phyloP scores from a whole-genome alignment of 2,797 vertebrate species.

The Ptychobarbus kaznakovi region DNA sequence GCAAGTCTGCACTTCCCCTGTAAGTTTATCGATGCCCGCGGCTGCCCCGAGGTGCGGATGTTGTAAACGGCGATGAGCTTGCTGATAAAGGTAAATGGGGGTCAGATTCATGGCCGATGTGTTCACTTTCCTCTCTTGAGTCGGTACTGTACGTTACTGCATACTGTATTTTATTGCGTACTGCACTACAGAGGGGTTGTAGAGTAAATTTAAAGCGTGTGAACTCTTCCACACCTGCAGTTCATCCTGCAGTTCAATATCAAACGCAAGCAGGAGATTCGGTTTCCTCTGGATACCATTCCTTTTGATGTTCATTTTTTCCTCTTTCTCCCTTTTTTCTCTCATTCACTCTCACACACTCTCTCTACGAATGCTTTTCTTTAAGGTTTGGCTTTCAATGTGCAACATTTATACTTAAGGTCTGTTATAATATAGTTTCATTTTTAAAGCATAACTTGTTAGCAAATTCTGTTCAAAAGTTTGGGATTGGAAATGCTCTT shows the following conservation, averaged over 20 bases:
- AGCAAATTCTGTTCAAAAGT: neutral
- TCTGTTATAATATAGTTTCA: neutral
- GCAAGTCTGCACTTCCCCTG: slow-evolving; percentile 13
- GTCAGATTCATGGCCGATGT: slow-evolving; percentile 40
- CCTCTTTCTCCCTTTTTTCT: neutral
- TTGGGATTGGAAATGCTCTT: neutral
- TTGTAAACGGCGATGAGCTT: slow-evolving; percentile 48
- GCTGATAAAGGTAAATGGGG: slow-evolving; percentile 27
- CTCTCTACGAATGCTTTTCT: neutral
- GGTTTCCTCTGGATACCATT: neutral
- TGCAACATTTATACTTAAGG: neutral
- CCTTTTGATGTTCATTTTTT: slow-evolving; percentile 34
- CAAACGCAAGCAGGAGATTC: neutral
- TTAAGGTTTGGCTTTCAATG: slow-evolving; percentile 11
- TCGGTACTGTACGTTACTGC: slow-evolving; percentile 3
- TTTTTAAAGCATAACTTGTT: neutral
- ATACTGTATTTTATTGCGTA: slow-evolving; percentile 8
- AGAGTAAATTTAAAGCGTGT: slow-evolving; percentile 21
- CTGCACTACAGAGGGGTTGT: neutral
- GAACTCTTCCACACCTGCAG: slow-evolving; percentile 1
- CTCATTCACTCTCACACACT: neutral
- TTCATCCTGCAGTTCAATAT: slow-evolving; percentile 28
- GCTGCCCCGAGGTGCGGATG: slow-evolving; percentile 15
- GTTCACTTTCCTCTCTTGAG: slow-evolving; percentile 8
- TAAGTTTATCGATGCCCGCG: neutral